Evolutionary conservation across 2,888 invertebrate genomes (phyloP), one percentile per base, ranked within the genome.

Genomic region (Vannuccia rotundouncinata): DNA sequence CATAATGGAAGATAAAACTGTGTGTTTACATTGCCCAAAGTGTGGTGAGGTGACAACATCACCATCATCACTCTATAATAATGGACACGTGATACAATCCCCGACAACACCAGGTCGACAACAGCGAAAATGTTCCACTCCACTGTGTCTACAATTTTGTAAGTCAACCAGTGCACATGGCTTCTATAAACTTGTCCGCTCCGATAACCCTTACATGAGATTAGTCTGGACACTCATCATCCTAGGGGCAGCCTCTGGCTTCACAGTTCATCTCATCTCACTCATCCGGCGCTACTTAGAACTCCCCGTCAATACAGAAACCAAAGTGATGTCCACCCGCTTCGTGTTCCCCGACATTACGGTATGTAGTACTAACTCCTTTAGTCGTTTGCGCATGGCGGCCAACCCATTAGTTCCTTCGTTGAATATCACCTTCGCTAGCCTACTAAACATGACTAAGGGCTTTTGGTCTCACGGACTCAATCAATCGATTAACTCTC

Each of bases 291-390:
- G 77, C 27, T 77, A 66, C 73, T n/a, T 66, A n/a, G 77, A 77
- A 66, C 27, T 31, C 1, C 77, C 45, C 1, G 77, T 77, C 29
- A 77, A 77, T 45, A 77, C 77, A 27, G 45, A 77, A 27, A 77
- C 27, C n/a, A 29, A 74, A 5, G 59, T 77, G 59, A 66, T 66
- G 59, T 25, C 59, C 10, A 77, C 77, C 0, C 31, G 73, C 0
- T 77, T 77, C 27, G 59, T 77, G 22, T 77, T 77, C 59, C 77
- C 77, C 13, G 77, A 77, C 59, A 59, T 77, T n/a, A 77, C 59
- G 59, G 31, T 77, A 29, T 77, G 77, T 27, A 74, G 27, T 27
- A 77, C 59, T 2, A 59, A 74, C 59, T 27, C 31, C 59, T 77
- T 77, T 10, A 77, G 77, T 10, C 77, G 31, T 0, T 1, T 17